A percentile compares a stretch with the other conserved stretches of the same genome.
These are phyloP conservation scores for Micrasema minimum DNA, from an alignment of 1,140 invertebrate species.

Conservation along the genomic window DNA sequence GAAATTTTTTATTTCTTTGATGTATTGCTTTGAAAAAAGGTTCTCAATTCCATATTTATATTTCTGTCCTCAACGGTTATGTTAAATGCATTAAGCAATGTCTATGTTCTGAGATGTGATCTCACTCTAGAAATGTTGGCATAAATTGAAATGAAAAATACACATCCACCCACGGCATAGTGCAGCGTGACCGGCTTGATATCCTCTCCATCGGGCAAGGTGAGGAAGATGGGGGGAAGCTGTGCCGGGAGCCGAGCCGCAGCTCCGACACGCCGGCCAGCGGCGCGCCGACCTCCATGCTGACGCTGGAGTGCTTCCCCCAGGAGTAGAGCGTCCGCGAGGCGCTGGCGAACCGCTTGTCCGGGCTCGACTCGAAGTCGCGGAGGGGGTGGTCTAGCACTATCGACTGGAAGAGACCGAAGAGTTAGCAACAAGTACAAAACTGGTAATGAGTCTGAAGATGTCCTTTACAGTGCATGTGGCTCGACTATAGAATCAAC, in stretches of 20 bases:
- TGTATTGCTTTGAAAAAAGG: too few species aligned
- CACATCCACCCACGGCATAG: conserved; percentile 48
- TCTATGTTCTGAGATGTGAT: too few species aligned
- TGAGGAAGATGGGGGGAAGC: conserved; percentile 47
- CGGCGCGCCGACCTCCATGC: conserved; percentile 45
- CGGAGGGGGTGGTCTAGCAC: conserved; percentile 45
- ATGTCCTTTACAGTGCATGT: too few species aligned
- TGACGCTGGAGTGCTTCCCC: conserved; percentile 36
- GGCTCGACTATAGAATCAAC: too few species aligned
- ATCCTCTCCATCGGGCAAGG: conserved; percentile 10
- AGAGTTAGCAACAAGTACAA: too few species aligned
- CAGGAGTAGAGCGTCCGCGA: conserved; percentile 36
- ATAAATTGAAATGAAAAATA: too few species aligned
- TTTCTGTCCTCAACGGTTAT: too few species aligned
- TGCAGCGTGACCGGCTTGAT: conserved; percentile 44
- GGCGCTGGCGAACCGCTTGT: conserved; percentile 22
- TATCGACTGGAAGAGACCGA: conserved; percentile 45
- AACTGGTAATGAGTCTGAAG: too few species aligned
- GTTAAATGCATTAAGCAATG: too few species aligned
- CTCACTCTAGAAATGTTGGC: too few species aligned
- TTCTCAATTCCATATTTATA: too few species aligned
- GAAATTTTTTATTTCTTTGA: too few species aligned
- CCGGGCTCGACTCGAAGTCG: conserved; percentile 31
- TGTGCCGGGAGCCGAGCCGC: conserved; percentile 36
- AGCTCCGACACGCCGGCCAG: conserved; percentile 16